Base-by-base conservation (phyloP, 92 coral and sea anemone species). In the Parazoanthus swiftii region DNA sequence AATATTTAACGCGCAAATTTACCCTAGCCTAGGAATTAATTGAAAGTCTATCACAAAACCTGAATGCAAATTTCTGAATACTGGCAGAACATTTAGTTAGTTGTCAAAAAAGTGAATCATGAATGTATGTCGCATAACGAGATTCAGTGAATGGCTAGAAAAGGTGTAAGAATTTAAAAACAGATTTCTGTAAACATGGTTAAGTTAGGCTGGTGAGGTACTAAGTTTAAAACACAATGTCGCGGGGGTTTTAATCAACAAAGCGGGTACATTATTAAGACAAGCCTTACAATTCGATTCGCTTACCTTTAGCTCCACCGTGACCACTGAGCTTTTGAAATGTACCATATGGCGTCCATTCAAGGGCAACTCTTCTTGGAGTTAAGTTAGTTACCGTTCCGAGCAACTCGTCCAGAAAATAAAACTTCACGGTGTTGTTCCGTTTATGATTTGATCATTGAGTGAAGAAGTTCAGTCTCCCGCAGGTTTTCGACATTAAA, bases 301-400 rank as follows among this genome's bases (percentile, higher is more conserved):
- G 16, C 87, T 44, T 71, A 84, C 87, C 79, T 65, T 39, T 25
- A 68, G 35, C 35, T 38, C 33, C 75, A 72, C 79, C n/a, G 43
- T 48, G 67, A 35, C 33, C 33, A 29, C 66, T 9, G 9, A 25
- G 37, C 43, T 39, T 71, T 51, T 84, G 56, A 51, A 35, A 72
- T 51, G 77, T 26, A 70, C 63, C 77, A 84, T 84, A 84, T 46
- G 87, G 87, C 36, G 66, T n/a, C 63, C 70, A 44, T 44, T 68
- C 36, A 84, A 70, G 16, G 8, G 14, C 65, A 70, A 84, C 25
- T 21, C 75, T 18, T 73, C 66, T 25, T 71, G 46, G 43, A 46
- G 46, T 14, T 38, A 25, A 44, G 38, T 25, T 42, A 25, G 23
- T 33, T 25, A 26, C 78, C 8, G 46, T 39, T 71, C 42, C n/a